Evolutionary conservation across 64 coral and sea anemone species (phyloP).

Genomic region (Montipora cactus): DNA sequence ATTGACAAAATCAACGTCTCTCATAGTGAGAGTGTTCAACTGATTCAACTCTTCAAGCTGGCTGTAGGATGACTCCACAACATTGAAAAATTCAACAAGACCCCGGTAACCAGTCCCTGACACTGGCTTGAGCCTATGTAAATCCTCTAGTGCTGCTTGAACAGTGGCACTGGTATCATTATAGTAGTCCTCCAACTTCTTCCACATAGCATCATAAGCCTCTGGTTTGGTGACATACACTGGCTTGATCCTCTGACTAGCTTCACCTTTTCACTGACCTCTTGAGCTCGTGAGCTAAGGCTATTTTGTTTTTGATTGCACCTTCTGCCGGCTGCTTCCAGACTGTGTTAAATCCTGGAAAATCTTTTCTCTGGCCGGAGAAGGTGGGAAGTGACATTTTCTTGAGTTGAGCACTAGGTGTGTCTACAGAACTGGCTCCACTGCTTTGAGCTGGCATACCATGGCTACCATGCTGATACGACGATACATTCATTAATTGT

Average conservation of each 20-base stretch:
- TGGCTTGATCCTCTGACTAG: slow-evolving; percentile 71
- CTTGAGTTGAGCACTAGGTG: slow-evolving; percentile 38
- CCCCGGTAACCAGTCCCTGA: slow-evolving; percentile 62
- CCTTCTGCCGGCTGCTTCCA: slow-evolving; percentile 73
- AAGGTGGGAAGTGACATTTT: slow-evolving; percentile 78
- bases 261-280: slow-evolving; percentile 73
- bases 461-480: not conserved
- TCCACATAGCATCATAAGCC: slow-evolving; percentile 83
- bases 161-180: slow-evolving; percentile 79
- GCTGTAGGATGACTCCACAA: slow-evolving; percentile 57
- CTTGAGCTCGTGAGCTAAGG: slow-evolving; percentile 84
- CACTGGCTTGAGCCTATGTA: slow-evolving; percentile 69
- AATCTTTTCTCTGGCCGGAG: slow-evolving; percentile 78
- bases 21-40: slow-evolving; percentile 75
- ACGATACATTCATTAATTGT: not conserved
- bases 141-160: slow-evolving; percentile 75
- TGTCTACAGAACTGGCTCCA: not conserved
- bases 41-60: slow-evolving; percentile 77
- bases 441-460: slow-evolving; percentile 6
- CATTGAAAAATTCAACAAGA: slow-evolving; percentile 70
- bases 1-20: slow-evolving; percentile 80
- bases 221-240: slow-evolving; percentile 87
- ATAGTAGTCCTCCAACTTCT: slow-evolving; percentile 74
- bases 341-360: slow-evolving; percentile 79
- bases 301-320: slow-evolving; percentile 64